Conservation (phyloP, 1,140 invertebrate species). For the Physella acuta region DNA sequence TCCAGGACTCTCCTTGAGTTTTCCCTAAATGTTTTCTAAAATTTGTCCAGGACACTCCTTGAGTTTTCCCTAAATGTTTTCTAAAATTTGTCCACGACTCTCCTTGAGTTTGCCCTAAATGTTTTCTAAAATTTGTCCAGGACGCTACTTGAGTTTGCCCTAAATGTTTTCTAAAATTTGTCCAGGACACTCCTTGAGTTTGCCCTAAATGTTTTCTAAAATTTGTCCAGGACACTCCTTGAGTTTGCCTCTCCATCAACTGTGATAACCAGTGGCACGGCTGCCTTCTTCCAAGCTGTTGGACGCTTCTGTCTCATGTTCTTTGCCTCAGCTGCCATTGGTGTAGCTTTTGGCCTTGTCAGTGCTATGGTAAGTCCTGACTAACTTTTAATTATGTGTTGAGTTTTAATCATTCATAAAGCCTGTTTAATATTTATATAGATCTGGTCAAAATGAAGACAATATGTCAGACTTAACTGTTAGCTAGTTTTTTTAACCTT, state of each 20-base stretch:
- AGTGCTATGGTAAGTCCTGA: constrained; percentile 84
- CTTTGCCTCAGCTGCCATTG: constrained; percentile 95
- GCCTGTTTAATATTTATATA: no score
- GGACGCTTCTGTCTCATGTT: constrained; percentile 95
- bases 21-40: neutral
- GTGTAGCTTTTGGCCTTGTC: constrained; percentile 90
- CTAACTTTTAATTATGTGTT: no score
- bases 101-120: neutral
- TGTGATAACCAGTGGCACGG: constrained; percentile 70
- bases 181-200: neutral
- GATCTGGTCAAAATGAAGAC: no score
- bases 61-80: neutral
- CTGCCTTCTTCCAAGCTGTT: constrained; percentile 86
- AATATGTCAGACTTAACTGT: no score
- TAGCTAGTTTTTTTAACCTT: no score
- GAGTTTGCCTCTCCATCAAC: constrained; percentile 73
- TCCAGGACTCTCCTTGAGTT: no score
- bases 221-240: constrained; percentile 49
- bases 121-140: no score
- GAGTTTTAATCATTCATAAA: no score
- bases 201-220: no score
- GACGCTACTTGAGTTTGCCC: neutral
- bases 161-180: no score
- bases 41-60: neutral
- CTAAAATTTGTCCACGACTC: neutral